Evolutionary conservation across 2,888 invertebrate genomes (phyloP), one percentile per base, ranked within the genome.

Genomic region (Ormyrus pomaceus): DNA sequence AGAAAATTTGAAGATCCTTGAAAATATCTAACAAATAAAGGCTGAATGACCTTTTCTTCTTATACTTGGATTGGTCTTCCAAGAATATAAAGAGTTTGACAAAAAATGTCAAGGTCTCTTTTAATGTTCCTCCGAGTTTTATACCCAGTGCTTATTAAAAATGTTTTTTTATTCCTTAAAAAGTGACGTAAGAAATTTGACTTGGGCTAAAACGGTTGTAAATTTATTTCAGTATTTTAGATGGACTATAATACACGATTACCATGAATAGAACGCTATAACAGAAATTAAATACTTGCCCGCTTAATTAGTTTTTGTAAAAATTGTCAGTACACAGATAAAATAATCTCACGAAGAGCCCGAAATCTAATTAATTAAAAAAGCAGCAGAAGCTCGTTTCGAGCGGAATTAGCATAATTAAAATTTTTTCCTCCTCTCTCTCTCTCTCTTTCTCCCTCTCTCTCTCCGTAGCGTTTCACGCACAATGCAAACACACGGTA

Each of bases 1-100:
- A 62, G 62, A 55, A 72, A 72, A 62, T 53, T 55, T 46, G 55
- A 58, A 77, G 71, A 65, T 65, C 70, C 64, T 77, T 77, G 71
- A 59, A 77, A 71, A 58, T 77, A 70, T 65, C 58, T 19, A 55
- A 48, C 19, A 48, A 62, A 11, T 11, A 45, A 53, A 55, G n/a
- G 9, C 19, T 19, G 19, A 34, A 61, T 3, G 13, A 13, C 46
- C 11, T 65, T 11, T 19, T 53, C 19, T 66, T 74, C 10, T 59
- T 34, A 2, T 19, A 19, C 66, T 51, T 59, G 51, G 46, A 56
- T 11, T 53, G 10, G 46, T 45, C 48, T 76, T 76, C 62, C 62
- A 19, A 56, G 45, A 69, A 61, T 62, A 62, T 50, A 51, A 10
- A 11, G 55, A 55, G 13, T 46, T 19, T 61, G 45, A 45, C 19